Conservation (phyloP, 2,797 vertebrate species). For the Mareca penelope region DNA sequence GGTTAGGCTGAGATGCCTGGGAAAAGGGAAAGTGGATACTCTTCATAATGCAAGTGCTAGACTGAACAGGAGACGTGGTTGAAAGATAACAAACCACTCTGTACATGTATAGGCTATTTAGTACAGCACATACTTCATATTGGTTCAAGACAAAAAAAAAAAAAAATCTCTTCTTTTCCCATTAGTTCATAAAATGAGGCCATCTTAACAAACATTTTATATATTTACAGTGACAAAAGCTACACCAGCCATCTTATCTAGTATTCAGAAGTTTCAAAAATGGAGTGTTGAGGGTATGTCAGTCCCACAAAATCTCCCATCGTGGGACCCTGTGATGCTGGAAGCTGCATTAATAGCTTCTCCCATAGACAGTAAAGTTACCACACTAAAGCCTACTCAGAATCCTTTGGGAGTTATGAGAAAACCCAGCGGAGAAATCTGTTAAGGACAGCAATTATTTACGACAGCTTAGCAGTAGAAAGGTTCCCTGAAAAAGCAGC, state of each 20-base stretch:
- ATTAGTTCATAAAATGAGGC: background rate
- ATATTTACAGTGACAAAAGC: background rate
- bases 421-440: background rate
- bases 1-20: background rate
- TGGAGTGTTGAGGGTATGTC: background rate
- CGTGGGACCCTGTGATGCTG: background rate
- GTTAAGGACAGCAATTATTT: background rate
- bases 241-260: background rate
- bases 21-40: background rate
- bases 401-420: background rate
- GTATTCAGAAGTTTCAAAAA: background rate
- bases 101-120: background rate
- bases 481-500: background rate
- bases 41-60: background rate
- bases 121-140: background rate
- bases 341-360: background rate
- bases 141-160: background rate
- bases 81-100: background rate
- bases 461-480: fast-evolving
- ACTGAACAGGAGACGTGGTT: background rate
- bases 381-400: background rate
- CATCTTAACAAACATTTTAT: background rate
- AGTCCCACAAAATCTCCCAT: background rate
- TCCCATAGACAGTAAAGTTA: background rate
- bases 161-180: background rate